Evolutionary conservation across 2,888 invertebrate species (phyloP), one percentile per base, ranked within the genome.

Genomic region (Pemphredon lugubris): DNA sequence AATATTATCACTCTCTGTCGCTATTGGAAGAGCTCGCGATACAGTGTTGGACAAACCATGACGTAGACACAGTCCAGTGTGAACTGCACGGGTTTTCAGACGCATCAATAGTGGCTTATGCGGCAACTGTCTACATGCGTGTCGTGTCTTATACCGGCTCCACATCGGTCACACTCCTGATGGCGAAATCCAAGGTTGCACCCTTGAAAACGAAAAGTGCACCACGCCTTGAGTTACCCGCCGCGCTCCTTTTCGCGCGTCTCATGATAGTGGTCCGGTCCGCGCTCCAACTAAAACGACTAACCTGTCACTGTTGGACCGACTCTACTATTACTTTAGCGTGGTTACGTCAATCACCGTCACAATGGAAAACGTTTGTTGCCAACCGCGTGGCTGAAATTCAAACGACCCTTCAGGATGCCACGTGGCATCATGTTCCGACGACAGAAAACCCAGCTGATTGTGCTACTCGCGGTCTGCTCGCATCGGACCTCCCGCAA

Each of bases 321-420:
- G 51, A 37, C 37, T 37, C 51, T 3, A 20, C 48, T 1, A 13
- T 51, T 7, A 37, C 37, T 4, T 21, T 18, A 21, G 6, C n/a
- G 0, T 51, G 50, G 37, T 20, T 51, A n/a, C 13, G 5, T 0
- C 32, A 34, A 7, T 13, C 21, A 23, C 55, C 50, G 2, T 21
- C 34, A 1, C 14, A n/a, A 0, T 64, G 34, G 55, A 50, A 14
- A 0, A 23, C 34, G 0, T 64, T 42, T 3, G 50, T 55, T 0
- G 55, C 55, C 0, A 63, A 63, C 0, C 48, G 50, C 6, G 48
- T 55, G 0, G 6, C 63, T 0, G 21, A 39, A 2, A n/a, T 63
- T 0, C 63, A 54, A 6, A 20, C 18, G 0, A 1, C 2, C 0
- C 21, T 54, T 0, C 63, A 37, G 0, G 0, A 7, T 0, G n/a